phyloP scores from a whole-genome alignment of 2,113 vertebrate species.

The Corapipo altera region DNA sequence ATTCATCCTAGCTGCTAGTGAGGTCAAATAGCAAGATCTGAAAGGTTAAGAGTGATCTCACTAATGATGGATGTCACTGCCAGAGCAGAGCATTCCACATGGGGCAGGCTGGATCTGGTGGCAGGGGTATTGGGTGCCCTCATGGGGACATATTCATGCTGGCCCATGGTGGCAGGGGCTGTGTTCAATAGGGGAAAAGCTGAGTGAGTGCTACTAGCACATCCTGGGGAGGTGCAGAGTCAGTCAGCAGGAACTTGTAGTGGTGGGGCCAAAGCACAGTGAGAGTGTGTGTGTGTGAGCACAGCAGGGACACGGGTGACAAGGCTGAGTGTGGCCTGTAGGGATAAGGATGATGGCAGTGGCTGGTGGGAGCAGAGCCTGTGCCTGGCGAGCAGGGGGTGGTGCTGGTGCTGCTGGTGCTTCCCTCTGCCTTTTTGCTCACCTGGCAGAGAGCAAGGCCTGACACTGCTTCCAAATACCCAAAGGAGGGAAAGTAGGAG shows the following conservation, averaged over 20 bases:
- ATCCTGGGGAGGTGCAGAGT: rapidly evolving
- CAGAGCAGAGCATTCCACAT: background rate
- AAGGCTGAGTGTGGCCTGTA: background rate
- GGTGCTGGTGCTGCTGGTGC: background rate
- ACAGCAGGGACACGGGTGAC: background rate
- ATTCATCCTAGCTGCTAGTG: background rate
- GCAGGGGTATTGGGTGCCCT: background rate
- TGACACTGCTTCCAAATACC: background rate
- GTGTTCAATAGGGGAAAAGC: background rate
- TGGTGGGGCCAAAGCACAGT: background rate
- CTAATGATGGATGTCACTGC: rapidly evolving
- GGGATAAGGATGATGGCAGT: rapidly evolving
- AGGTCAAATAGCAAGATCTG: background rate
- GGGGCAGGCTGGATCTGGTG: background rate
- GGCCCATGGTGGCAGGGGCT: background rate
- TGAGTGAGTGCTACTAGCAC: background rate
- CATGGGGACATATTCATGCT: rapidly evolving
- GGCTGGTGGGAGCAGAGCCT: background rate
- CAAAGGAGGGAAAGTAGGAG: background rate
- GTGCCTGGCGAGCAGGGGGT: rapidly evolving
- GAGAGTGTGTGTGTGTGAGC: background rate
- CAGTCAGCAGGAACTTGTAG: background rate
- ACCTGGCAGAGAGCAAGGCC: background rate
- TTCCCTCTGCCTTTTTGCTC: background rate
- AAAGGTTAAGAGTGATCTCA: background rate